Conservation (phyloP, 2,797 vertebrate genomes). For the Eurystomus glaucurus region DNA sequence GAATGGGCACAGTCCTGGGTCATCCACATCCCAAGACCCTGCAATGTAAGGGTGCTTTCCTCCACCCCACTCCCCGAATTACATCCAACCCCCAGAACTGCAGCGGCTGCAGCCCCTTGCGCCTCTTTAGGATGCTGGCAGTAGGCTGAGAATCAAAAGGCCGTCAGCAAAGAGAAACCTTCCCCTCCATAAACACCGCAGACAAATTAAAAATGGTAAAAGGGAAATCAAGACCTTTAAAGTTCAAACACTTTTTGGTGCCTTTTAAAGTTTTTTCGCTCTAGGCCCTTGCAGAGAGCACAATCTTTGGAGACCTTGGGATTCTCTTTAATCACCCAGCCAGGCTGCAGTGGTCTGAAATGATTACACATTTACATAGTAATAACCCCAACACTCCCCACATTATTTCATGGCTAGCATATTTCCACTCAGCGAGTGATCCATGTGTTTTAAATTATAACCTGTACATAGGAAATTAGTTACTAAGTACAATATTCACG, state of each 20-base stretch:
- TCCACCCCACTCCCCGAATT: not conserved
- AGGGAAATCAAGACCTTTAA: slow-evolving; percentile 82
- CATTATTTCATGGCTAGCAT: slow-evolving; percentile 84
- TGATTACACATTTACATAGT: slow-evolving; percentile 85
- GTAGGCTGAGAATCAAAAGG: not conserved
- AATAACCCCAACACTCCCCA: slow-evolving; percentile 80
- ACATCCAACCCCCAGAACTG: not conserved
- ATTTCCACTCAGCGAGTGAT: slow-evolving; percentile 84
- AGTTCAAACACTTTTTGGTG: slow-evolving; percentile 81
- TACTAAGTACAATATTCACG: slow-evolving; percentile 86
- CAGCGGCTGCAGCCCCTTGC: rapidly evolving
- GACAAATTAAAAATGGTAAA: slow-evolving; percentile 80
- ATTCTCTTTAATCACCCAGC: slow-evolving; percentile 83
- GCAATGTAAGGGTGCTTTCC: not conserved
- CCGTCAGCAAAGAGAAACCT: slow-evolving; percentile 65
- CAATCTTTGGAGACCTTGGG: slow-evolving; percentile 82
- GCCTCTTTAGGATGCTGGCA: slow-evolving; percentile 7
- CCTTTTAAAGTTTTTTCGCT: slow-evolving; percentile 81
- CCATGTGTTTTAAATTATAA: slow-evolving; percentile 90
- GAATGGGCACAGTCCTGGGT: not conserved
- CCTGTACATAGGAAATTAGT: slow-evolving; percentile 88
- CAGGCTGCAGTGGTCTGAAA: slow-evolving; percentile 79
- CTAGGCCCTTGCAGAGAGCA: slow-evolving; percentile 78
- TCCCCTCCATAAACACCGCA: slow-evolving; percentile 70
- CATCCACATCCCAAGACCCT: not conserved